A percentile compares a stretch with the other conserved stretches of the same genome.
phyloP scores from a whole-genome alignment of 2,888 invertebrate species.

The Xanthia icteritia region DNA sequence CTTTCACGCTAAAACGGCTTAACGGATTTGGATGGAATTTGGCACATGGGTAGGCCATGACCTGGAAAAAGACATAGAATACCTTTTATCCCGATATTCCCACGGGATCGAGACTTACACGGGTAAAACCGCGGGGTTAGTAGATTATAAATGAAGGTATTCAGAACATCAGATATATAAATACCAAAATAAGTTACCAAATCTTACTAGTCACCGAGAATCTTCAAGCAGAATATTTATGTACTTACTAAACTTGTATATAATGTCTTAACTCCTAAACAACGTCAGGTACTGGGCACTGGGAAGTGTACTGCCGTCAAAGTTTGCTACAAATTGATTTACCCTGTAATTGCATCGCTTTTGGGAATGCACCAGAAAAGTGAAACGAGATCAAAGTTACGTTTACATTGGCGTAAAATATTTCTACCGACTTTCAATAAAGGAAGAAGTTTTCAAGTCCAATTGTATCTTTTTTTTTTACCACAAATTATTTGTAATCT shows the following conservation, averaged over 20 bases:
- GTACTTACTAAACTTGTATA: constrained; percentile 6
- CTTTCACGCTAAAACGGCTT: too few species aligned
- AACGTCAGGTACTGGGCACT: constrained; percentile 8
- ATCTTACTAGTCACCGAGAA: too few species aligned
- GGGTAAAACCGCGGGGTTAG: too few species aligned
- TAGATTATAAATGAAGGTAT: too few species aligned
- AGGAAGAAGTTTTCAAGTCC: neutral
- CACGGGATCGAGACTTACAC: too few species aligned
- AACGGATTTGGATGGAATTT: too few species aligned
- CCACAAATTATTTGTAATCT: neutral
- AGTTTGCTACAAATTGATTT: constrained; percentile 53
- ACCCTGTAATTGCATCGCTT: constrained; percentile 55
- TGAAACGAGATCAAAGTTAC: constrained; percentile 19
- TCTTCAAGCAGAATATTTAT: constrained; percentile 5
- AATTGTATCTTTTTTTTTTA: neutral
- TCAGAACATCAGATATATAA: neutral
- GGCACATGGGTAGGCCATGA: too few species aligned
- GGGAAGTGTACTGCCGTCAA: constrained; percentile 8
- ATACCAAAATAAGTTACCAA: neutral
- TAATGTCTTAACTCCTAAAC: constrained; percentile 12
- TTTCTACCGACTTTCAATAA: neutral
- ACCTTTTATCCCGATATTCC: too few species aligned
- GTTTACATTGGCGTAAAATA: neutral
- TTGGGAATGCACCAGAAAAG: constrained; percentile 24
- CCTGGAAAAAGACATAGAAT: too few species aligned